These are phyloP conservation scores for Prosapia bicincta DNA, from an alignment of 2,888 invertebrate species.

Conservation along the genomic window DNA sequence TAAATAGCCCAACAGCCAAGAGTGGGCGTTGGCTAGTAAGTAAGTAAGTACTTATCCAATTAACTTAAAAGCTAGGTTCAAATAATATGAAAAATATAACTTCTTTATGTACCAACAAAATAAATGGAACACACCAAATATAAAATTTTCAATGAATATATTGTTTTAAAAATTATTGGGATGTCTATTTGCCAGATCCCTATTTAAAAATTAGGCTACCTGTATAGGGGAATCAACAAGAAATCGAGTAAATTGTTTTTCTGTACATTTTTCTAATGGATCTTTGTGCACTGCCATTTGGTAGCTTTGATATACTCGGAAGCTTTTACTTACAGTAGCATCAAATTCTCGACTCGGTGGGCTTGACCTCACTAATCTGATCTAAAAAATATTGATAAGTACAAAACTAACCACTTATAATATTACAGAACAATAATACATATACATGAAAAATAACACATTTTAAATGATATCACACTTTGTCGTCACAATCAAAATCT, in stretches of 20 bases:
- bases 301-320: slow-evolving; percentile 75
- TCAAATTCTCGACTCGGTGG: slow-evolving; percentile 50
- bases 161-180: too few relatives aligned
- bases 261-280: slow-evolving; percentile 66
- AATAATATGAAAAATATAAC: too few relatives aligned
- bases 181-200: slow-evolving; percentile 14
- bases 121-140: too few relatives aligned
- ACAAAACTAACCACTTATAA: slow-evolving; percentile 14
- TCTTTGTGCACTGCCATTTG: slow-evolving; percentile 85
- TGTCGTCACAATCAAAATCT: too few relatives aligned
- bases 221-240: slow-evolving; percentile 81
- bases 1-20: too few relatives aligned
- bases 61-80: too few relatives aligned
- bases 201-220: slow-evolving; percentile 52
- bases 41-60: too few relatives aligned
- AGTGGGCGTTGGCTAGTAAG: too few relatives aligned
- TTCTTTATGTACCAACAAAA: too few relatives aligned
- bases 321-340: slow-evolving; percentile 47
- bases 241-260: slow-evolving; percentile 74
- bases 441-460: background rate
- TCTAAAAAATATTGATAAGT: slow-evolving; percentile 51
- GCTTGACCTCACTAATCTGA: slow-evolving; percentile 63
- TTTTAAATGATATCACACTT: too few relatives aligned
- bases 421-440: background rate
- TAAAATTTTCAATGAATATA: too few relatives aligned